These are phyloP conservation scores for Baccha elongata DNA, from an alignment of 2,888 invertebrate species.

Conservation along the genomic window DNA sequence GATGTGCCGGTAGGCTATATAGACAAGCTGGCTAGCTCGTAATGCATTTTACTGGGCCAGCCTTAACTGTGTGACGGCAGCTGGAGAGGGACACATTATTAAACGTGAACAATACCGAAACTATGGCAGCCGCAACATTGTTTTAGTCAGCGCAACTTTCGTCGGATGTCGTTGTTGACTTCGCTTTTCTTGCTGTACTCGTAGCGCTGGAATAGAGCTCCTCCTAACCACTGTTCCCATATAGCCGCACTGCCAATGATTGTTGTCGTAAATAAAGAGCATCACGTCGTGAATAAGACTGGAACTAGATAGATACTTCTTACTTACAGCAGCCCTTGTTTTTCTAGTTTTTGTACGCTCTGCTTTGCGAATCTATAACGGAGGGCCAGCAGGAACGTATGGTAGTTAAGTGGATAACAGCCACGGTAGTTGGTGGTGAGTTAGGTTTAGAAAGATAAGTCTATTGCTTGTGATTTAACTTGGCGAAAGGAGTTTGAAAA, in stretches of 20 bases:
- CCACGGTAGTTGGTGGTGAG: slow-evolving; percentile 66
- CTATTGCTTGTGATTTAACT: slow-evolving; percentile 41
- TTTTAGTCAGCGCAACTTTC: slow-evolving; percentile 22
- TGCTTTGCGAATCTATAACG: neutral
- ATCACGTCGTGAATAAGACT: slow-evolving; percentile 70
- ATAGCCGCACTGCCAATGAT: slow-evolving; percentile 46
- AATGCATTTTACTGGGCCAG: slow-evolving; percentile 58
- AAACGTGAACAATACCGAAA: slow-evolving; percentile 73
- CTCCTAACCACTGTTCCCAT: slow-evolving; percentile 15
- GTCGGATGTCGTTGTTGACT: slow-evolving; percentile 21
- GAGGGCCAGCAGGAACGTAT: slow-evolving; percentile 40
- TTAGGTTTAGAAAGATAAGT: slow-evolving; percentile 64
- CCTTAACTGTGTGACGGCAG: slow-evolving; percentile 40
- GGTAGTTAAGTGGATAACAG: slow-evolving; percentile 72
- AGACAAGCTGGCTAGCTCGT: slow-evolving; percentile 54
- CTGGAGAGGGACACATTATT: slow-evolving; percentile 63
- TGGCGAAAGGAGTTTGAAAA: slow-evolving; percentile 11
- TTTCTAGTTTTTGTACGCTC: slow-evolving; percentile 1
- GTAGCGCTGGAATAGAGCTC: slow-evolving; percentile 1
- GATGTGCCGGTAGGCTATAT: slow-evolving; percentile 51
- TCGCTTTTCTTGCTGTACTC: slow-evolving; percentile 1
- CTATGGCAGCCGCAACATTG: slow-evolving; percentile 59
- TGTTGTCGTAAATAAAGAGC: slow-evolving; percentile 73
- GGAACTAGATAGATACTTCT: slow-evolving; percentile 69
- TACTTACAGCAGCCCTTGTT: slow-evolving; percentile 60